A percentile compares a stretch with the other conserved stretches of the same genome.
phyloP scores from a whole-genome alignment of 2,888 invertebrate genomes.

The Trissonchulus latispiculum region DNA sequence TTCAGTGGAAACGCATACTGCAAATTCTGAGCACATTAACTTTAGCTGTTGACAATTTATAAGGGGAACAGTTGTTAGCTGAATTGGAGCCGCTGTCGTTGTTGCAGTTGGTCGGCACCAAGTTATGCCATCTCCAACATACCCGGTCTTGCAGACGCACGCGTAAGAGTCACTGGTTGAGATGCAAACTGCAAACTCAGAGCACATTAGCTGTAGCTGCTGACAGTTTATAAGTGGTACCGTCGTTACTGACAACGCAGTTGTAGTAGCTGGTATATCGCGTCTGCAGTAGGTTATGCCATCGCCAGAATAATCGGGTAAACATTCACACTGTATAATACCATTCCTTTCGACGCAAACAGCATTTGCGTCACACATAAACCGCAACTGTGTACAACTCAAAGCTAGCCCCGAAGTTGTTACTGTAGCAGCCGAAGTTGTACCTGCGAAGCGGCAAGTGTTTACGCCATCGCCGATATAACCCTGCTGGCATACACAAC shows the following conservation, averaged over 20 bases:
- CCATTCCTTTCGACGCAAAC: too few species aligned
- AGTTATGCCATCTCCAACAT: not conserved
- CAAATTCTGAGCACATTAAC: not conserved
- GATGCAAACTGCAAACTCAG: not conserved
- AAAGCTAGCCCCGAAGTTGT: too few species aligned
- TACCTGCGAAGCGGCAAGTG: not conserved
- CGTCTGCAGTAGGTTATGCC: not conserved
- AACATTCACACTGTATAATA: too few species aligned
- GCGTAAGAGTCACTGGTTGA: not conserved
- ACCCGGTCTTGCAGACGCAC: not conserved
- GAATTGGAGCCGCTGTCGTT: not conserved
- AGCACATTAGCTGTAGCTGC: not conserved
- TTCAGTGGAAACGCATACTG: not conserved
- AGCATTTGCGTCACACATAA: too few species aligned
- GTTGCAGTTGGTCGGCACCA: not conserved
- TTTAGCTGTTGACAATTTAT: not conserved
- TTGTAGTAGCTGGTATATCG: too few species aligned
- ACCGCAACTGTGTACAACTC: too few species aligned
- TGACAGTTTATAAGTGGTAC: not conserved
- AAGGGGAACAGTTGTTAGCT: not conserved
- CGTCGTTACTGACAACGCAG: not conserved
- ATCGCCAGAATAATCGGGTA: too few species aligned
- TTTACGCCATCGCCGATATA: not conserved
- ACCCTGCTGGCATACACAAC: not conserved
- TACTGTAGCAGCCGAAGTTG: not conserved